Evolutionary conservation across 2,113 vertebrate genomes (phyloP).

Genomic region (Kryptolebias marmoratus): DNA sequence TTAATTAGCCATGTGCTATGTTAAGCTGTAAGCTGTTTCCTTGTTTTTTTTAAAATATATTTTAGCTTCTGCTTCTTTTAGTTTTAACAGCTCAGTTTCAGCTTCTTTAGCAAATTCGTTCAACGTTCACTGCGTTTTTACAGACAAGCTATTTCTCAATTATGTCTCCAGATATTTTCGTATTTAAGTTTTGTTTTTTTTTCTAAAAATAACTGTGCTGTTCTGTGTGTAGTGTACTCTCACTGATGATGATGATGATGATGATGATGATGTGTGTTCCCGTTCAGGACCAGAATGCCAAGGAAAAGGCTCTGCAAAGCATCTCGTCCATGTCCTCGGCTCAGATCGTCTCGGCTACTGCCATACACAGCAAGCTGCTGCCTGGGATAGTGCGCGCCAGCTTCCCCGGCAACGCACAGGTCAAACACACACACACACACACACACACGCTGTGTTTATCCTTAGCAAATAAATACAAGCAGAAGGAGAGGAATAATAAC

Average conservation of each 20-base stretch:
- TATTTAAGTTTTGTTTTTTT: neutral
- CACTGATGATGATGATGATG: constrained; percentile 25
- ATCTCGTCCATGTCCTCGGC: constrained; percentile 99
- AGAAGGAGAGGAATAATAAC: constrained; percentile 10
- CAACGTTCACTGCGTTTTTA: no score
- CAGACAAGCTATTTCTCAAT: neutral
- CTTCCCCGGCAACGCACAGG: constrained; percentile 92
- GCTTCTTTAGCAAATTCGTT: no score
- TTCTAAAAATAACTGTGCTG: neutral
- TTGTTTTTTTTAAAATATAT: no score
- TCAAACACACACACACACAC: constrained; percentile 59
- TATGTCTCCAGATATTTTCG: neutral
- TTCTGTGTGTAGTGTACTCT: neutral
- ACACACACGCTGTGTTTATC: neutral
- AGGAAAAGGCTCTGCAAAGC: constrained; percentile 98
- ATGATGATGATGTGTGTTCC: constrained; percentile 62
- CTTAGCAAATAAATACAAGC: neutral
- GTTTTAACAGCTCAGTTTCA: no score
- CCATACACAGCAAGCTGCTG: constrained; percentile 98
- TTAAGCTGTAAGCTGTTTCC: no score
- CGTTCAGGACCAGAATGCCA: constrained; percentile 95
- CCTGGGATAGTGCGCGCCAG: constrained; percentile 92
- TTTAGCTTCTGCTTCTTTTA: no score
- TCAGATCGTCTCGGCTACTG: constrained; percentile 97
- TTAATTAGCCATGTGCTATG: no score